Evolutionary conservation across 2,888 invertebrate genomes (phyloP).

Genomic region (Argyresthia goedartella): DNA sequence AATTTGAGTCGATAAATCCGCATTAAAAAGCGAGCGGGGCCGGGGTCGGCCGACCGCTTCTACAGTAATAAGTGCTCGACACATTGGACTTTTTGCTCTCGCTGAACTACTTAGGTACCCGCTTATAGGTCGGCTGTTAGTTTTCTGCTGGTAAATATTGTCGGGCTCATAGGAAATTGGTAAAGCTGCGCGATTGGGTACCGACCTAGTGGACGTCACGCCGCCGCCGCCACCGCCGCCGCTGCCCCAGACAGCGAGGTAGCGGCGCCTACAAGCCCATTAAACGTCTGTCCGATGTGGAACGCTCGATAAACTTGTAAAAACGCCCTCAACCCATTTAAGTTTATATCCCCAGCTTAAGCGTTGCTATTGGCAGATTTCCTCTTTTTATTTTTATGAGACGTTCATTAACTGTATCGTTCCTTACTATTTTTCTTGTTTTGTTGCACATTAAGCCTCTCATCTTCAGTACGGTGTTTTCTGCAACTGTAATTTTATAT

Average conservation of each 20-base stretch:
- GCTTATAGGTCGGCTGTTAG: background rate
- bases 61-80: conserved; percentile 48
- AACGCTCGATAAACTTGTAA: conserved; percentile 71
- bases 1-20: conserved; percentile 69
- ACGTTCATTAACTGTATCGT: conserved; percentile 55
- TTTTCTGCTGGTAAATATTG: background rate
- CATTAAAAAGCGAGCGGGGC: conserved; percentile 54
- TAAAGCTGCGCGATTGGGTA: conserved; percentile 32
- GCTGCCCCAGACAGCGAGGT: conserved; percentile 51
- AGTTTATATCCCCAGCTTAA: conserved; percentile 65
- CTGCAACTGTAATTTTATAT: background rate
- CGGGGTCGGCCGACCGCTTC: conserved; percentile 53
- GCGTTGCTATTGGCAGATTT: conserved; percentile 67
- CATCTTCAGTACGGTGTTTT: background rate
- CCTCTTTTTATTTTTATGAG: conserved; percentile 51
- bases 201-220: background rate
- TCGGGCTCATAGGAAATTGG: conserved; percentile 37
- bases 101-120: conserved; percentile 15
- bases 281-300: conserved; percentile 62
- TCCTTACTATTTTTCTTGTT: conserved; percentile 15
- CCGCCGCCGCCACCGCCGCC: conserved; percentile 19
- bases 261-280: conserved; percentile 65
- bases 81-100: conserved; percentile 53
- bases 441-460: background rate
- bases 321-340: conserved; percentile 68